Percentiles rank a stretch among this genome's conserved stretches.
Conservation (phyloP, 2,888 invertebrate genomes). For the Microplitis manilae region DNA sequence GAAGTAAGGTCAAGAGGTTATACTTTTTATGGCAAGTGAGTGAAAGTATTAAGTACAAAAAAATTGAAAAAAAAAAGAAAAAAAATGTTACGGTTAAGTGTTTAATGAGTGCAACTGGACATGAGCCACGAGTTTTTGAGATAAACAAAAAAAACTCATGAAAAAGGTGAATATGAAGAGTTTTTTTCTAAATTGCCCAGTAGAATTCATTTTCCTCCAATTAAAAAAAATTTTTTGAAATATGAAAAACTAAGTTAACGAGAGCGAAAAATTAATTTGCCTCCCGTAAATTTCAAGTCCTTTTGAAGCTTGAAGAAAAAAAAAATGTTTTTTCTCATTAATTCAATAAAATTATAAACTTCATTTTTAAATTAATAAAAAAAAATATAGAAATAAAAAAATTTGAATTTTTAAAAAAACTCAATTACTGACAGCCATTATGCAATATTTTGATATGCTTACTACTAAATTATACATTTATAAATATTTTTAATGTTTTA, state of each 20-base stretch:
- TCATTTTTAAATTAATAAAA: not conserved
- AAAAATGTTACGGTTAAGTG: slow-evolving; percentile 12
- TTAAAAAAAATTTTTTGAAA: slow-evolving; percentile 27
- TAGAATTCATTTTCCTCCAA: not conserved
- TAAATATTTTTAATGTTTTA: no score
- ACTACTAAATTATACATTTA: no score
- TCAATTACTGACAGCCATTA: not conserved
- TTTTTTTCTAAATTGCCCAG: slow-evolving; percentile 12
- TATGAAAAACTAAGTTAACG: slow-evolving; percentile 29
- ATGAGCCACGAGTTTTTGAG: slow-evolving; percentile 18
- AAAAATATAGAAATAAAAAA: not conserved
- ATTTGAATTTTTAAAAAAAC: not conserved
- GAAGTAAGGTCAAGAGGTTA: not conserved
- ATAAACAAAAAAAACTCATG: slow-evolving; percentile 12
- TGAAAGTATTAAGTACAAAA: not conserved
- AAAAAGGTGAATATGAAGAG: slow-evolving; percentile 12
- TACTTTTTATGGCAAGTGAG: not conserved
- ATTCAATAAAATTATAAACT: not conserved
- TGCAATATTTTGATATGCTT: not conserved
- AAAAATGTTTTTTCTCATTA: not conserved
- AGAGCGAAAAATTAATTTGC: slow-evolving; percentile 37
- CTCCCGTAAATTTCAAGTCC: slow-evolving; percentile 39
- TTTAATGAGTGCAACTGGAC: slow-evolving; percentile 36
- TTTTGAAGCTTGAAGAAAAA: slow-evolving; percentile 33
- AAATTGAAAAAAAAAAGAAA: not conserved